Evolutionary conservation across 2,888 invertebrate genomes (phyloP).

Genomic region (Chirona hameri): DNA sequence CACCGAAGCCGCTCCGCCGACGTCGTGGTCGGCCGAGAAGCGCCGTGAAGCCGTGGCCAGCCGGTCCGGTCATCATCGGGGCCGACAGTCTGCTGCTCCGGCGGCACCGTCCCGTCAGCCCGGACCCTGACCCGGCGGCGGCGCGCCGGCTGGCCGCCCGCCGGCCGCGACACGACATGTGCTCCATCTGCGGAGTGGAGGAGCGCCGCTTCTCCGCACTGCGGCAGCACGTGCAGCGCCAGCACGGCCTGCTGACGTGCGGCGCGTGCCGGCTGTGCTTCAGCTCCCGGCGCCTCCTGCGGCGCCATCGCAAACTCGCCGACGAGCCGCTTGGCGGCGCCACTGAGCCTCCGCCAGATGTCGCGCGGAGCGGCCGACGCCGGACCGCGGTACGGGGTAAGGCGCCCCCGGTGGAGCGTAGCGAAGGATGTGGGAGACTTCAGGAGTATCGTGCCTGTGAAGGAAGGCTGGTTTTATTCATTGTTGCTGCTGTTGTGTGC

Average conservation of each 20-base stretch:
- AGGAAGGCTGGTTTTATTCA: background rate
- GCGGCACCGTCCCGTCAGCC: background rate
- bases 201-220: background rate
- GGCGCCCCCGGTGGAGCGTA: background rate
- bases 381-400: background rate
- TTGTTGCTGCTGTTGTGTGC: background rate
- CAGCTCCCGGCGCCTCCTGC: background rate
- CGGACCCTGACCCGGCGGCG: background rate
- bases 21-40: too few species aligned
- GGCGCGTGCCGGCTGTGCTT: background rate
- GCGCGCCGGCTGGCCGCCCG: background rate
- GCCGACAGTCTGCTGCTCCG: background rate
- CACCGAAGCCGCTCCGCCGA: too few species aligned
- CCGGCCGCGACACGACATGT: background rate
- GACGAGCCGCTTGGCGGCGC: conserved; percentile 3
- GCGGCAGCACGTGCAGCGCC: background rate
- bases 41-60: background rate
- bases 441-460: background rate
- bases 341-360: background rate
- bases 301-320: background rate
- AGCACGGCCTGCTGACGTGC: background rate
- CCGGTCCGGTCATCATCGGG: background rate
- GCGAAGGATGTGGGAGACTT: background rate
- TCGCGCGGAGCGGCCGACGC: background rate
- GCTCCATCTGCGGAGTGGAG: background rate